Evolutionary conservation across 2,797 vertebrate species (phyloP).

Genomic region (Podargus strigoides): DNA sequence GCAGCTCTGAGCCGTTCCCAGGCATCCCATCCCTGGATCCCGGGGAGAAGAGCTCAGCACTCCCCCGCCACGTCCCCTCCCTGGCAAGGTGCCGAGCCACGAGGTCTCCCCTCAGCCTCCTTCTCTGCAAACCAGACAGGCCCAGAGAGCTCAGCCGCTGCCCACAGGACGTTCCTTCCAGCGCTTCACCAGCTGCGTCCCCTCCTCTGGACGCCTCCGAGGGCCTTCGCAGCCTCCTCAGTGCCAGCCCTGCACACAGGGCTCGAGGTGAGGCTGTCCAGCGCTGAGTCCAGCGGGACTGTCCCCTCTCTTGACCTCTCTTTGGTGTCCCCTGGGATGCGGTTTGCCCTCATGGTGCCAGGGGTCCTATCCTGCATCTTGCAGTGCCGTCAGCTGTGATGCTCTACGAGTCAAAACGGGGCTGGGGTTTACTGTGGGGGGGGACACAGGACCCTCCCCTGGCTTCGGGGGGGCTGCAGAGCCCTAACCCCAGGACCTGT

Average conservation of each 20-base stretch:
- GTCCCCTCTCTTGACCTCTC: no score
- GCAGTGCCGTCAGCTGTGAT: neutral
- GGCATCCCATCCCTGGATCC: neutral
- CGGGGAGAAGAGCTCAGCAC: neutral
- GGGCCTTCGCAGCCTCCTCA: neutral
- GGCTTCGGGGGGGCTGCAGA: no score
- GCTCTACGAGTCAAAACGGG: neutral
- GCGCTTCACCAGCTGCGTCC: neutral
- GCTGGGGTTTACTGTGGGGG: neutral
- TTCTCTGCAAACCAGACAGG: neutral
- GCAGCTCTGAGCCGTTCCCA: neutral
- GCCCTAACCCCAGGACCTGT: no score
- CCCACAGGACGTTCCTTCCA: neutral
- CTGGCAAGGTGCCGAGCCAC: neutral
- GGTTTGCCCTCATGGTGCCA: neutral
- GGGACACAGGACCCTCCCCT: neutral
- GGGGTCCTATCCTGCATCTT: rapidly evolving
- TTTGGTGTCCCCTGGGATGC: rapidly evolving
- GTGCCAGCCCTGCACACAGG: neutral
- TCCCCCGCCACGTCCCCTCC: neutral
- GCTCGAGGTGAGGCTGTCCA: neutral
- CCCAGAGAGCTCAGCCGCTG: neutral
- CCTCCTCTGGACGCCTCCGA: neutral
- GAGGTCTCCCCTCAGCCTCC: neutral
- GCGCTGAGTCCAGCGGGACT: rapidly evolving